phyloP scores from a whole-genome alignment of 2,797 vertebrate genomes.

The Hemitrygon akajei region DNA sequence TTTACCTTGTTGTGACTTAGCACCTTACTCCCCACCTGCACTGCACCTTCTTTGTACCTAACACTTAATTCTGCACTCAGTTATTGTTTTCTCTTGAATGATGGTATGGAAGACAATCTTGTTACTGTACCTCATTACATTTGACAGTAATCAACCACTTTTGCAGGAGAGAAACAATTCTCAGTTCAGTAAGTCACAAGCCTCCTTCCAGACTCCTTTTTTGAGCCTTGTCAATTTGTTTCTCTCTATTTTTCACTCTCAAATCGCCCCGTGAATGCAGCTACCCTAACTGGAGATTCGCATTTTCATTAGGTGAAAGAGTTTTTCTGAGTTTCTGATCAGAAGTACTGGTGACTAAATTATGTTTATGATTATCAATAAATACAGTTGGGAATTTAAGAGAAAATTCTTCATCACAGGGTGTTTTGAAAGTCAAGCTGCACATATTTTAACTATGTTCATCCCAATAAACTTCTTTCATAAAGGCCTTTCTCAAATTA shows the following conservation, averaged over 20 bases:
- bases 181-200: neutral
- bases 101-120: no score
- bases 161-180: no score
- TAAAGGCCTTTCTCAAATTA: neutral
- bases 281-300: neutral
- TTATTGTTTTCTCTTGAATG: no score
- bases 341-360: neutral
- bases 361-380: neutral
- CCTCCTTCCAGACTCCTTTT: neutral
- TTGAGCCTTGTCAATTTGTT: neutral
- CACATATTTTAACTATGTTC: neutral
- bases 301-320: neutral
- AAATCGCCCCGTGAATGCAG: neutral
- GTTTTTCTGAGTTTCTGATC: neutral
- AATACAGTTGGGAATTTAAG: no score
- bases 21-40: no score
- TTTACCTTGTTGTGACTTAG: no score
- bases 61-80: no score
- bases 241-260: neutral
- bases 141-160: no score
- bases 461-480: neutral
- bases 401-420: no score
- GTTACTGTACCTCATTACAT: no score
- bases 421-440: no score
- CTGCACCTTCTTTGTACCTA: no score